phyloP scores from a whole-genome alignment of 2,113 vertebrate species.

The Emydura subglobosa region DNA sequence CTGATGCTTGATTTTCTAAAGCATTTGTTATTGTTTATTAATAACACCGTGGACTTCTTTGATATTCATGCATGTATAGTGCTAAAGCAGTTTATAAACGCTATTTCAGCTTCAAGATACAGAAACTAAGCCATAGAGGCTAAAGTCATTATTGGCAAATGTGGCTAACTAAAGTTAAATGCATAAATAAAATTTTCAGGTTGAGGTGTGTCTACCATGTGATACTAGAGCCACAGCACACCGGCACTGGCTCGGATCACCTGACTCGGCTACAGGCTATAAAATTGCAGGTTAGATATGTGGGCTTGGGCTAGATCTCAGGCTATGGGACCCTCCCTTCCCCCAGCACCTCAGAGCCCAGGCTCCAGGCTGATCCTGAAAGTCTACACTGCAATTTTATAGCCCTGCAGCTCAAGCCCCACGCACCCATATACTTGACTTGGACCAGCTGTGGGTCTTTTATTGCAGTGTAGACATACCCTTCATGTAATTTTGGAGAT shows the following conservation, averaged over 20 bases:
- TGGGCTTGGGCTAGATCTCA: too few relatives aligned
- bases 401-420: neutral
- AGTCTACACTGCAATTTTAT: neutral
- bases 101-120: neutral
- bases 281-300: neutral
- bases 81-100: neutral
- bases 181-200: neutral
- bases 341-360: too few relatives aligned
- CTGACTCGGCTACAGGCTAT: neutral
- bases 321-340: too few relatives aligned
- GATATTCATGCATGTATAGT: neutral
- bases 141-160: neutral
- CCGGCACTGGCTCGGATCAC: neutral
- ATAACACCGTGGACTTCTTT: neutral
- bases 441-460: neutral
- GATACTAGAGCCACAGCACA: neutral
- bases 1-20: neutral
- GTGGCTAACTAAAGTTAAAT: neutral
- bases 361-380: too few relatives aligned
- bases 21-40: neutral
- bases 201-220: neutral
- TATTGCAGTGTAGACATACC: neutral
- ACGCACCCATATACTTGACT: neutral
- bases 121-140: neutral
- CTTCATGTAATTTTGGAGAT: neutral